Percentiles rank a stretch among this genome's conserved stretches.
Conservation (phyloP, 2,888 invertebrate species). For the Apodemia duryi region DNA sequence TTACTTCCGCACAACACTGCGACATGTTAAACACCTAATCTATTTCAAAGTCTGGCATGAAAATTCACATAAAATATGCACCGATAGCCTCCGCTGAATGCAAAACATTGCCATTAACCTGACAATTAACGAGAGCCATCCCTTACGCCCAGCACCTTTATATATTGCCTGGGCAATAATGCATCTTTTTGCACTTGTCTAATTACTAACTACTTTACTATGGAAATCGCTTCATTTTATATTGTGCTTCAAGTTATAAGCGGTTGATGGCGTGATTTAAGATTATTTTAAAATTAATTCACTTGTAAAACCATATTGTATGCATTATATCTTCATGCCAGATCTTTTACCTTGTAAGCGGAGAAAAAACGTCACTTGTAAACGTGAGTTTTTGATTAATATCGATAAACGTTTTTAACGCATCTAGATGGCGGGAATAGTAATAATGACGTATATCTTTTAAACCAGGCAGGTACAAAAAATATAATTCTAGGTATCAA, state of each 20-base stretch:
- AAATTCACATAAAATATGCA: conserved; percentile 16
- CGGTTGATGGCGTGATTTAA: not conserved
- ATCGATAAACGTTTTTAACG: too few relatives aligned
- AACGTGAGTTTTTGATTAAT: too few relatives aligned
- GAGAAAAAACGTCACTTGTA: too few relatives aligned
- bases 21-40: conserved; percentile 20
- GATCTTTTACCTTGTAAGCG: too few relatives aligned
- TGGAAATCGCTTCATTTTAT: conserved; percentile 44
- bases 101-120: conserved; percentile 39
- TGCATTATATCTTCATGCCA: too few relatives aligned
- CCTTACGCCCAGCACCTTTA: conserved; percentile 20
- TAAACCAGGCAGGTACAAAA: too few relatives aligned
- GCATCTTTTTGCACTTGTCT: conserved; percentile 44
- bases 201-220: conserved; percentile 46
- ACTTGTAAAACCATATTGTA: too few relatives aligned
- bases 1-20: not conserved
- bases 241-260: conserved; percentile 24
- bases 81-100: conserved; percentile 28
- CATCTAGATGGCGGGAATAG: too few relatives aligned
- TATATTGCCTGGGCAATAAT: conserved; percentile 30
- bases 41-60: conserved; percentile 20
- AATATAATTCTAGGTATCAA: too few relatives aligned
- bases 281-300: not conserved
- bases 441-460: too few relatives aligned
- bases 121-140: conserved; percentile 37